Conservation (phyloP, 2,888 invertebrate genomes). For the Amphipyra berbera region DNA sequence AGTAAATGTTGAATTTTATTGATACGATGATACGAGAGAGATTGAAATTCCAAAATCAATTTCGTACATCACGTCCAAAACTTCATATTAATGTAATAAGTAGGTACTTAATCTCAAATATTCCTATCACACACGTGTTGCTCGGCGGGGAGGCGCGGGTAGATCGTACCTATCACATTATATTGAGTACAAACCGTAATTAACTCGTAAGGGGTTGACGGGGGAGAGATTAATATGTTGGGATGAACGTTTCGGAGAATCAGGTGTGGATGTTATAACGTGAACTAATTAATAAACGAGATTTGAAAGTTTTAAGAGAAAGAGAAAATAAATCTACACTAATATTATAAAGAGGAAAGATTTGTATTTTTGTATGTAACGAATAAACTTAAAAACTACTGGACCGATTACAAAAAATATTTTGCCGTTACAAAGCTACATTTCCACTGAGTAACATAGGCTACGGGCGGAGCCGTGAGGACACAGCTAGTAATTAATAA, state of each 20-base stretch:
- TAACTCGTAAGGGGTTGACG: constrained; percentile 65
- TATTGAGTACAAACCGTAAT: constrained; percentile 78
- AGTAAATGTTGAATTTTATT: too few relatives aligned
- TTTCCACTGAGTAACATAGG: too few relatives aligned
- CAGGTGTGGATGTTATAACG: neutral
- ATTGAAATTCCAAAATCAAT: neutral
- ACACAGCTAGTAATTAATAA: too few relatives aligned
- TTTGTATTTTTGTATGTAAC: too few relatives aligned
- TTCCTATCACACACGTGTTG: constrained; percentile 60
- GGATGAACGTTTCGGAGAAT: constrained; percentile 13
- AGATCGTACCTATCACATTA: constrained; percentile 42
- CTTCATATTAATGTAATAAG: constrained; percentile 23
- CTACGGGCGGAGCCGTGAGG: too few relatives aligned
- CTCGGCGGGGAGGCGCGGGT: constrained; percentile 59
- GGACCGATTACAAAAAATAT: too few relatives aligned
- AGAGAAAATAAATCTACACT: too few relatives aligned
- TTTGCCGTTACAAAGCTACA: too few relatives aligned
- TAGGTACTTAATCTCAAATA: constrained; percentile 44
- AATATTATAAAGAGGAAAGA: too few relatives aligned
- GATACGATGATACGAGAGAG: neutral
- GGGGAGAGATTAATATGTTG: constrained; percentile 37
- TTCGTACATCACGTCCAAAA: neutral
- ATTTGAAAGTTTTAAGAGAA: too few relatives aligned
- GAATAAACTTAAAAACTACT: too few relatives aligned
- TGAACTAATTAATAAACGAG: too few relatives aligned